Percentiles rank a stretch among this genome's conserved stretches.
phyloP scores from a whole-genome alignment of 2,113 vertebrate genomes.

The Pyrgilauda ruficollis region DNA sequence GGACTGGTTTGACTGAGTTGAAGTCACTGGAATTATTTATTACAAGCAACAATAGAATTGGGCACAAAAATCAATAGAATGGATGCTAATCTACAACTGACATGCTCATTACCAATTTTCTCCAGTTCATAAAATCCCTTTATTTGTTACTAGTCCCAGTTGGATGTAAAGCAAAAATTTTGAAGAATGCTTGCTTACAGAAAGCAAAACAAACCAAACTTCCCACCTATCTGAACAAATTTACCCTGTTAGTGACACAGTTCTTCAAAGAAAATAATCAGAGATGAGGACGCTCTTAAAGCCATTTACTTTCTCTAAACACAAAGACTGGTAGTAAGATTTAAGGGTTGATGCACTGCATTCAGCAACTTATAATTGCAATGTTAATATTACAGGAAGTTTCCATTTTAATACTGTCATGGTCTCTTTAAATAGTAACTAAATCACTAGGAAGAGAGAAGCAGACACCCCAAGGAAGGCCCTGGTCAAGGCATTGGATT shows the following conservation, averaged over 20 bases:
- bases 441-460: neutral
- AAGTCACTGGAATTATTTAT: neutral
- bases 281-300: neutral
- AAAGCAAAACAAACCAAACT: neutral
- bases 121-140: neutral
- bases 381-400: neutral
- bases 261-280: neutral
- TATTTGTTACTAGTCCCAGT: neutral
- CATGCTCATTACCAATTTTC: neutral
- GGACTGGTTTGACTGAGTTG: neutral
- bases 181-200: neutral
- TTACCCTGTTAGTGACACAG: neutral
- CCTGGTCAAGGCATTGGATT: neutral
- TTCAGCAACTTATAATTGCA: neutral
- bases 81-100: neutral
- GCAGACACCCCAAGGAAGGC: neutral
- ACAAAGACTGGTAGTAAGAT: accelerated
- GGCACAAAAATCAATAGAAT: neutral
- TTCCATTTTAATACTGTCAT: neutral
- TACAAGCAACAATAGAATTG: neutral
- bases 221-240: neutral
- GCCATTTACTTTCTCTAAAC: neutral
- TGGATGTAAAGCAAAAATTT: neutral
- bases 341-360: neutral
- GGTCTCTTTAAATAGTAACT: neutral